Percentiles rank a stretch among this genome's conserved stretches.
Evolutionary conservation across 1,140 invertebrate genomes (phyloP).

Genomic region (Zaprionus capensis): DNA sequence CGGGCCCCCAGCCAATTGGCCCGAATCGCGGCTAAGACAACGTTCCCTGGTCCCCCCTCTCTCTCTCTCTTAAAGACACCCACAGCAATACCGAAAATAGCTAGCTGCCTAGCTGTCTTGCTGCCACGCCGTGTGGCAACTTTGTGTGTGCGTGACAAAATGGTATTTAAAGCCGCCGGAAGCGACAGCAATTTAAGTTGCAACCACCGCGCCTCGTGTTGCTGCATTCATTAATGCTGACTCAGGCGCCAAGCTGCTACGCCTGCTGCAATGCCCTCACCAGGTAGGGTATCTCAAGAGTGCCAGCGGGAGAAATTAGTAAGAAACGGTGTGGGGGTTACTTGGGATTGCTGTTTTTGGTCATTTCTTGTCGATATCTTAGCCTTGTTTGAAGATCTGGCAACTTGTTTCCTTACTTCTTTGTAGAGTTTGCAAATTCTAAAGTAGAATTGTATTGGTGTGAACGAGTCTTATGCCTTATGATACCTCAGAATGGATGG

Average conservation of each 20-base stretch:
- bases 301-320: background rate
- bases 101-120: constrained; percentile 11
- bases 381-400: too few species aligned
- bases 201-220: constrained; percentile 53
- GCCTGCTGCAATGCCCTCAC: constrained; percentile 5
- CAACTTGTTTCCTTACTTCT: too few species aligned
- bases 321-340: background rate
- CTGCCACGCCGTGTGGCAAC: constrained; percentile 47
- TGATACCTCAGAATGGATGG: background rate
- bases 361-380: too few species aligned
- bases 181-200: constrained; percentile 84
- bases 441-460: background rate
- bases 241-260: constrained; percentile 43
- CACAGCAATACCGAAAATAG: constrained; percentile 33
- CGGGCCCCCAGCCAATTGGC: constrained; percentile 60
- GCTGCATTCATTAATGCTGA: constrained; percentile 74
- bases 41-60: constrained; percentile 33
- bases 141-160: constrained; percentile 76
- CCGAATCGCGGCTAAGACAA: constrained; percentile 68
- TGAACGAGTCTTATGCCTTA: background rate
- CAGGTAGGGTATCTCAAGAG: background rate
- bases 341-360: background rate
- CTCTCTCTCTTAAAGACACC: constrained; percentile 61
- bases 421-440: background rate
- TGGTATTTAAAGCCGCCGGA: constrained; percentile 82